Evolutionary conservation across 2,888 invertebrate species (phyloP).

Genomic region (Ophion slaviceki): DNA sequence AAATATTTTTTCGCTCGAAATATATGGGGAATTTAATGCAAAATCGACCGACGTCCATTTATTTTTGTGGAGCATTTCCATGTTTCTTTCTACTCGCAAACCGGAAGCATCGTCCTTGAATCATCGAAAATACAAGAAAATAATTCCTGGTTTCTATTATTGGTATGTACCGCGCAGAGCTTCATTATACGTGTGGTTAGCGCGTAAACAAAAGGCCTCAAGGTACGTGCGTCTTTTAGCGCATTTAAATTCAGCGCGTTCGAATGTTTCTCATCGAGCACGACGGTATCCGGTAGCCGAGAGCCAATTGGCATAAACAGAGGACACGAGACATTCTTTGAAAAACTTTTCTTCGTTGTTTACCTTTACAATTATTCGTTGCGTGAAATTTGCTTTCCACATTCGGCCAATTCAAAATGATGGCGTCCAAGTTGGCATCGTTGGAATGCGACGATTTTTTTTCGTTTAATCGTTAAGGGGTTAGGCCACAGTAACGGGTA

Average conservation of each 20-base stretch:
- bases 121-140: slow-evolving; percentile 27
- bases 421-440: too few relatives aligned
- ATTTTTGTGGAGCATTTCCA: background rate
- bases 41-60: background rate
- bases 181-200: slow-evolving; percentile 7
- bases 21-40: too few relatives aligned
- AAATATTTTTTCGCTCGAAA: too few relatives aligned
- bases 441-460: too few relatives aligned
- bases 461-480: too few relatives aligned
- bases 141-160: slow-evolving; percentile 48
- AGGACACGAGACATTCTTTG: background rate
- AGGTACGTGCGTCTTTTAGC: slow-evolving; percentile 2
- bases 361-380: background rate
- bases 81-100: too few relatives aligned
- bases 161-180: background rate
- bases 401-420: background rate
- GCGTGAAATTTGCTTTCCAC: background rate
- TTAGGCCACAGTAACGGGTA: too few relatives aligned
- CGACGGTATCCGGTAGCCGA: background rate
- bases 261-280: background rate
- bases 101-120: slow-evolving; percentile 40
- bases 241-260: background rate
- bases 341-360: background rate
- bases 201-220: slow-evolving; percentile 33
- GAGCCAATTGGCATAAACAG: background rate